phyloP scores from a whole-genome alignment of 1,140 invertebrate species.

The Drosophila orena region DNA sequence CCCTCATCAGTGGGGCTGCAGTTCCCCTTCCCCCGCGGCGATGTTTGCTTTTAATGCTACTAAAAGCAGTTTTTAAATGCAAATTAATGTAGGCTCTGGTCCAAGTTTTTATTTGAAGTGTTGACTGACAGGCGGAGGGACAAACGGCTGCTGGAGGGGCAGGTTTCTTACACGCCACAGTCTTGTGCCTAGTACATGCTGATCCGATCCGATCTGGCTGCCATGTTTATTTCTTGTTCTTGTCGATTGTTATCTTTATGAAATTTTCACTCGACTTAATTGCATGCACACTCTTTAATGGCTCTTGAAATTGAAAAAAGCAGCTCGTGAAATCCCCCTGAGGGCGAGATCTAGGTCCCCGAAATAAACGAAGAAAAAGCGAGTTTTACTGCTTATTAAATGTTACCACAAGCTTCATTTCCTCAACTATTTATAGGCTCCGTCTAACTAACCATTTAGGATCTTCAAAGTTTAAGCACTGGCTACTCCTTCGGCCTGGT shows the following conservation, averaged over 20 bases:
- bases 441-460: slow-evolving; percentile 30
- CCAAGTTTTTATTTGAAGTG: slow-evolving; percentile 77
- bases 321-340: slow-evolving; percentile 16
- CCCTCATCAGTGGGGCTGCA: slow-evolving; percentile 8
- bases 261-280: slow-evolving; percentile 83
- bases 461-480: slow-evolving; percentile 12
- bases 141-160: slow-evolving; percentile 21
- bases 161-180: slow-evolving; percentile 42
- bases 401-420: slow-evolving; percentile 25
- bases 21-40: not conserved
- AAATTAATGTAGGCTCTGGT: slow-evolving; percentile 74
- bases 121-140: slow-evolving; percentile 59
- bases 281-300: slow-evolving; percentile 81
- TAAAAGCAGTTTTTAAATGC: slow-evolving; percentile 82
- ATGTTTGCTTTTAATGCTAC: slow-evolving; percentile 81
- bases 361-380: slow-evolving; percentile 36
- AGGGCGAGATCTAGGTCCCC: slow-evolving; percentile 31
- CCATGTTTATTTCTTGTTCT: slow-evolving; percentile 81
- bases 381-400: slow-evolving; percentile 76
- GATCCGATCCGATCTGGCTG: slow-evolving; percentile 48
- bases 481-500: slow-evolving; percentile 11
- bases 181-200: slow-evolving; percentile 20
- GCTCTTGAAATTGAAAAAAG: slow-evolving; percentile 77
- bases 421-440: slow-evolving; percentile 39
- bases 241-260: slow-evolving; percentile 83